Percentiles rank a stretch among this genome's conserved stretches.
Conservation (phyloP, 2,797 vertebrate genomes). For the Lagocephalus sceleratus region DNA sequence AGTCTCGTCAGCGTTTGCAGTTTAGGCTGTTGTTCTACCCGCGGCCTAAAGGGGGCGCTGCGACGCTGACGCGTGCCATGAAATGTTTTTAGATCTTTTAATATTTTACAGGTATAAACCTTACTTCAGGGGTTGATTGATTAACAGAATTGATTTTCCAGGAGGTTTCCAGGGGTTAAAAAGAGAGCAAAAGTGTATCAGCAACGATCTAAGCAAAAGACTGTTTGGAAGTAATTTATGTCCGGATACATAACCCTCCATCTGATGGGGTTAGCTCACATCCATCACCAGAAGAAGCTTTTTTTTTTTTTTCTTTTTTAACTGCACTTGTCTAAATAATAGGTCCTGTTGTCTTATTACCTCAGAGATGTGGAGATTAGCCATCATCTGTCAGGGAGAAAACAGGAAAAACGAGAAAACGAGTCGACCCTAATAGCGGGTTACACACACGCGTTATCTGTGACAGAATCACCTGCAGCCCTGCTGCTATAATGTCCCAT, state of each 20-base stretch:
- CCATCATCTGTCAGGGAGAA: constrained; percentile 26
- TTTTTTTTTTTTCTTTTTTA: constrained; percentile 8
- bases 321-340: constrained; percentile 38
- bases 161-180: constrained; percentile 1
- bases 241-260: constrained; percentile 54
- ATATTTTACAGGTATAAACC: no score
- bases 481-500: no score
- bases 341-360: constrained; percentile 42
- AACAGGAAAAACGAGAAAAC: constrained; percentile 18
- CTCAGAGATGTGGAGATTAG: constrained; percentile 32
- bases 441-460: constrained; percentile 6
- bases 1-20: no score
- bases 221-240: constrained; percentile 61
- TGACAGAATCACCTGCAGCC: not conserved
- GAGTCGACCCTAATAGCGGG: constrained; percentile 13
- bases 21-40: no score
- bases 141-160: no score
- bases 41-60: no score
- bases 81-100: no score
- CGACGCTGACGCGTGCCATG: no score
- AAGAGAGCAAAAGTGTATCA: constrained; percentile 25
- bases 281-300: constrained; percentile 53
- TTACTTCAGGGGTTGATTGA: no score
- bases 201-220: constrained; percentile 28
- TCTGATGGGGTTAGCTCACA: constrained; percentile 55